Evolutionary conservation across 1,140 invertebrate species (phyloP), one percentile per base, ranked within the genome.

Genomic region (fruit fly (Drosophila melanogaster)): DNA sequence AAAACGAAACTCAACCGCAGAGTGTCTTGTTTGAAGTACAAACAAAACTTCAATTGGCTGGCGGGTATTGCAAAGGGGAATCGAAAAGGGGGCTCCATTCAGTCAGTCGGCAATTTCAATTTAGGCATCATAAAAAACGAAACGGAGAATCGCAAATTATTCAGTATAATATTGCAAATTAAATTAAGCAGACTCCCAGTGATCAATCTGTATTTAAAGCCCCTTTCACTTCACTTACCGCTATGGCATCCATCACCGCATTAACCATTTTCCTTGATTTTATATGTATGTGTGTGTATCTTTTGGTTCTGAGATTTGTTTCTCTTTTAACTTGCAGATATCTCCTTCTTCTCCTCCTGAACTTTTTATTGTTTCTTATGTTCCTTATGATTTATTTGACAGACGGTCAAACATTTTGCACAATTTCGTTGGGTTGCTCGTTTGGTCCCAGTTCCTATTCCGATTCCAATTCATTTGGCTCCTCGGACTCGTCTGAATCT

Each of bases 181-280:
- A 72, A 89, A 89, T 89, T 53, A 79, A 87, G 60, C 49, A 64
- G 67, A 54, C 64, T 58, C 24, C 33, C 33, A 58, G 57, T 15
- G 22, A 47, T 47, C 46, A 47, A 47, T 47, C 46, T 15, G 46
- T 10, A 30, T 30, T 47, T 26, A 10, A n/a, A n/a, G 6, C 35
- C 58, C 58, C 35, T 40, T 47, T 30, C 30, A 30, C 30, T 30
- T 38, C 94, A 92, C 84, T 80, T 80, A 92, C 83, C 79, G 84
- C 91, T 65, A 87, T 92, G 70, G 91, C 90, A 90, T 91, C 90
- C 90, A 91, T 91, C 50, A 91, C 90, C n/a, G 90, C 90, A 73
- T 91, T 91, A 76, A 91, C 90, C 90, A 91, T 90, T 69, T 77
- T 50, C 10, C 47, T 50, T 67, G 24, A 15, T 53, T 33, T 38